Percentiles rank a stretch among this genome's conserved stretches.
Conservation (phyloP, 2,113 vertebrate genomes). For the Stegastes partitus region DNA sequence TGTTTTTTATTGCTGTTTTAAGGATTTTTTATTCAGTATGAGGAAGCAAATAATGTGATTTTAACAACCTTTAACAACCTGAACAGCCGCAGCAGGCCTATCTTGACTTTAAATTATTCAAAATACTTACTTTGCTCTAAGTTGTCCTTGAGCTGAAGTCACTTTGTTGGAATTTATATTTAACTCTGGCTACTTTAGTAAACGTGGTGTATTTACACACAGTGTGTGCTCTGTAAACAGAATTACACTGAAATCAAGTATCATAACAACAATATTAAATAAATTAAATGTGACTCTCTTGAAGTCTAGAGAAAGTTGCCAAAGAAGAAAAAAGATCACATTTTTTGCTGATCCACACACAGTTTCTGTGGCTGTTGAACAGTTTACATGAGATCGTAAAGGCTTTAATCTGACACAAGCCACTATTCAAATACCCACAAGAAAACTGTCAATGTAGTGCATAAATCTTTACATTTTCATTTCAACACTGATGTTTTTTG, state of each 20-base stretch:
- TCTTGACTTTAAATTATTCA: not conserved
- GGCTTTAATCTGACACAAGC: too few relatives aligned
- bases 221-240: not conserved
- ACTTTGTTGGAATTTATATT: not conserved
- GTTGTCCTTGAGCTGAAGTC: not conserved
- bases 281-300: not conserved
- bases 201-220: not conserved
- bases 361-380: not conserved
- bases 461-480: too few relatives aligned
- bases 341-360: not conserved
- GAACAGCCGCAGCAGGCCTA: not conserved
- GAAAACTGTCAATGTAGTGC: not conserved
- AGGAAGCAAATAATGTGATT: not conserved
- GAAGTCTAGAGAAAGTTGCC: not conserved
- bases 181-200: not conserved
- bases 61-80: not conserved
- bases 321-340: not conserved
- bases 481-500: too few relatives aligned
- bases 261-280: slow-evolving; percentile 17
- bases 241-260: not conserved
- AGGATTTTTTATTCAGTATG: not conserved
- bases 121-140: not conserved
- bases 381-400: not conserved
- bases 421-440: too few relatives aligned
- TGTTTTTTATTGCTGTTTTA: not conserved